Conservation (phyloP, 2,888 invertebrate species). For the Stenotaenia linearis region DNA sequence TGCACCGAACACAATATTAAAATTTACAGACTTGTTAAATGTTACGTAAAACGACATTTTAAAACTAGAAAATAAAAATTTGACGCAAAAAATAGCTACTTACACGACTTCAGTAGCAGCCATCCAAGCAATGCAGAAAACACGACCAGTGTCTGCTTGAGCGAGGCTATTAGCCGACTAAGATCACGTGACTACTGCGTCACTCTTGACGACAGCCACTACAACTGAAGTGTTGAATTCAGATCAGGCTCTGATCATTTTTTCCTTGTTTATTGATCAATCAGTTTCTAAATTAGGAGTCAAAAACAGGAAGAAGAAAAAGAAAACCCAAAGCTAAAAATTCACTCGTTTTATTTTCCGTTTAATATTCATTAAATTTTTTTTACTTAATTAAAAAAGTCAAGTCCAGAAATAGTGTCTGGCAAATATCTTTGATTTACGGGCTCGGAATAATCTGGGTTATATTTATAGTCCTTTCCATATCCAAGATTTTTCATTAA, state of each 20-base stretch:
- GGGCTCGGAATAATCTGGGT: conserved; percentile 40
- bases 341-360: no score
- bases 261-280: no score
- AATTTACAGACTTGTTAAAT: not conserved
- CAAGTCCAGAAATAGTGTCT: conserved; percentile 40
- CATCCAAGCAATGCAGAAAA: not conserved
- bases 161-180: not conserved
- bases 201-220: not conserved
- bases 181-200: not conserved
- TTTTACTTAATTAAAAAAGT: conserved; percentile 41
- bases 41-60: not conserved
- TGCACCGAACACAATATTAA: not conserved
- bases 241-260: no score
- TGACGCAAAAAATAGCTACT: not conserved
- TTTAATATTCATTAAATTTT: not conserved
- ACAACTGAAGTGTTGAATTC: no score
- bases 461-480: conserved; percentile 45
- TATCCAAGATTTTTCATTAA: conserved; percentile 68
- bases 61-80: not conserved
- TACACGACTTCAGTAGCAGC: not conserved
- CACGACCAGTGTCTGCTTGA: not conserved
- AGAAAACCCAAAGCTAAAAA: no score
- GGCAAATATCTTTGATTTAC: conserved; percentile 45
- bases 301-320: no score
- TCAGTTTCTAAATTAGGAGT: no score